phyloP scores from a whole-genome alignment of 1,140 invertebrate genomes.

The Pseudomyrmex flavicornis region DNA sequence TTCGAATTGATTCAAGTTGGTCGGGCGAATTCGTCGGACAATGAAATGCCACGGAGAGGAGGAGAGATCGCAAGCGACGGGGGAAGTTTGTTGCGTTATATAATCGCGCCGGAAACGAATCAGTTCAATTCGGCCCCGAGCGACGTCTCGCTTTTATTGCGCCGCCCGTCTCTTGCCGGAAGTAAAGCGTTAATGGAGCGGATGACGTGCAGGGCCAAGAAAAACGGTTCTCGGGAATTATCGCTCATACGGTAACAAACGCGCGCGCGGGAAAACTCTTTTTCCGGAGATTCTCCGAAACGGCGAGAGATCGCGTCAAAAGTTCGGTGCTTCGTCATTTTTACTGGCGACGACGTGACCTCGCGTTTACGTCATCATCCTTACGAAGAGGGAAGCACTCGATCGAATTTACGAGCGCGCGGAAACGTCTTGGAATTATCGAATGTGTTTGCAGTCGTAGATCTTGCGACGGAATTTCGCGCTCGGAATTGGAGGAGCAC shows the following conservation, averaged over 20 bases:
- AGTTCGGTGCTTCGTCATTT: slow-evolving; percentile 54
- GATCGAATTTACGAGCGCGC: neutral
- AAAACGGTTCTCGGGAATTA: slow-evolving; percentile 19
- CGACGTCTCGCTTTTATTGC: slow-evolving; percentile 36
- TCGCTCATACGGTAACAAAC: slow-evolving; percentile 54
- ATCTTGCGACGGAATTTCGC: too few species aligned
- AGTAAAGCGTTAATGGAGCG: slow-evolving; percentile 54
- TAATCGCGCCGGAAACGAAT: slow-evolving; percentile 42
- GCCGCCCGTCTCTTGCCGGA: slow-evolving; percentile 2
- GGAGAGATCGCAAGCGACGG: neutral
- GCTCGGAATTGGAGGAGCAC: too few species aligned
- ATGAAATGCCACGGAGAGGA: neutral
- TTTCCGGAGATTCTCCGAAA: slow-evolving; percentile 5
- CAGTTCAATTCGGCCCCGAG: slow-evolving; percentile 12
- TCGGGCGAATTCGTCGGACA: slow-evolving; percentile 2
- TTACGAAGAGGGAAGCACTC: slow-evolving; percentile 4
- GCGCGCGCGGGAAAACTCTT: slow-evolving; percentile 37
- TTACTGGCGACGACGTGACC: slow-evolving; percentile 54
- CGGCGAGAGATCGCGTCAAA: slow-evolving; percentile 41
- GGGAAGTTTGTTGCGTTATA: slow-evolving; percentile 20
- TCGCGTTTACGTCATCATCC: slow-evolving; percentile 25
- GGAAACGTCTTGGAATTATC: too few species aligned
- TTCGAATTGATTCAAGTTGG: neutral
- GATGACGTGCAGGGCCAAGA: slow-evolving; percentile 33
- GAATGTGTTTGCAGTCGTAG: too few species aligned